A percentile compares a stretch with the other conserved stretches of the same genome.
Conservation (phyloP, 2,888 invertebrate genomes). For the Drosophila paranaensis region DNA sequence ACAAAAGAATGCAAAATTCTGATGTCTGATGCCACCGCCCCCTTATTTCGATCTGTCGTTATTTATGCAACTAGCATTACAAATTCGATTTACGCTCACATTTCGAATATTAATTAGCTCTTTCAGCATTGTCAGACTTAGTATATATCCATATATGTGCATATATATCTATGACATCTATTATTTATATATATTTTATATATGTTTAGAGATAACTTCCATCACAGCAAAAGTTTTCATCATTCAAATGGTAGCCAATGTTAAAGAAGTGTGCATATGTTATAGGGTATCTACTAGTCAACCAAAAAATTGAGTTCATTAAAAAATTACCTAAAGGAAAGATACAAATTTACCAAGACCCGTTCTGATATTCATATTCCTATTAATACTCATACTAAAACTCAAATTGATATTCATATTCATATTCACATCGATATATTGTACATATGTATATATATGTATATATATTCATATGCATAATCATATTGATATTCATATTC, state of each 20-base stretch:
- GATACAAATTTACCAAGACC: not conserved
- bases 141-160: no score
- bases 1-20: slow-evolving; percentile 30
- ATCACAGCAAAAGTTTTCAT: not conserved
- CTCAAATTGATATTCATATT: not conserved
- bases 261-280: not conserved
- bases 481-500: not conserved
- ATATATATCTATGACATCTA: not conserved
- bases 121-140: not conserved
- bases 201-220: not conserved
- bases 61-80: slow-evolving; percentile 37
- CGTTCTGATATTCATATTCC: not conserved
- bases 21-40: slow-evolving; percentile 22
- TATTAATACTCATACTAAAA: not conserved
- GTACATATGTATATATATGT: not conserved
- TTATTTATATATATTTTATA: not conserved
- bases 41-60: slow-evolving; percentile 19
- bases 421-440: not conserved
- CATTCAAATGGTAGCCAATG: no score
- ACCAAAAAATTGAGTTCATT: not conserved
- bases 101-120: slow-evolving; percentile 36
- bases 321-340: not conserved
- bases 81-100: slow-evolving; percentile 33
- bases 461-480: not conserved
- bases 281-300: not conserved